Conservation (phyloP, 2,113 vertebrate species). For the Sminthopsis crassicaudata region DNA sequence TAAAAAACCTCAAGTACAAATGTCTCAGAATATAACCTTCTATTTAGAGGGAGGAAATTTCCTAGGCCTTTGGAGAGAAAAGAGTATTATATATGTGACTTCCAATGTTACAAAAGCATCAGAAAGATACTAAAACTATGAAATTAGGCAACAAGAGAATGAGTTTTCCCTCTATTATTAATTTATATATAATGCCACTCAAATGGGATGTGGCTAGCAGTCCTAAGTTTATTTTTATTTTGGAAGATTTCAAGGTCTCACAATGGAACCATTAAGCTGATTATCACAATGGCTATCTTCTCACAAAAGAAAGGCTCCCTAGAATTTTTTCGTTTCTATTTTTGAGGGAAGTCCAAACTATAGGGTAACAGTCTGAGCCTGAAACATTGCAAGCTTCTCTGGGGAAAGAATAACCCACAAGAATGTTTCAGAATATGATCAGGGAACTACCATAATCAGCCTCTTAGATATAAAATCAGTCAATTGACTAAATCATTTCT, state of each 20-base stretch:
- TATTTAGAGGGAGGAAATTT: neutral
- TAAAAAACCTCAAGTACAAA: neutral
- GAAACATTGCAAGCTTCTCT: neutral
- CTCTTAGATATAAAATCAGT: neutral
- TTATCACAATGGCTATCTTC: neutral
- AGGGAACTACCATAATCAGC: neutral
- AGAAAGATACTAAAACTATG: neutral
- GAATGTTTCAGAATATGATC: neutral
- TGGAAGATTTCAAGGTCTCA: neutral
- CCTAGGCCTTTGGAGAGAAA: neutral
- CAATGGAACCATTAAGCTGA: neutral
- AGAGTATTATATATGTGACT: neutral
- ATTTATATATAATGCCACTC: neutral
- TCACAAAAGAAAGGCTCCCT: neutral
- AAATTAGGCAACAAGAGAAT: neutral
- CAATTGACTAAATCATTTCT: neutral
- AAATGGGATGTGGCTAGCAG: neutral
- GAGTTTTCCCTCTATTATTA: neutral
- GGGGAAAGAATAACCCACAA: neutral
- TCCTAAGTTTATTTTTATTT: neutral
- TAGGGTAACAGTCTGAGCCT: neutral
- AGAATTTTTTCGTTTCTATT: neutral
- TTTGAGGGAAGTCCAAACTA: neutral
- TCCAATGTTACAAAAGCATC: neutral
- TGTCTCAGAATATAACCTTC: neutral